Evolutionary conservation across 92 coral and sea anemone genomes (phyloP), one percentile per base, ranked within the genome.

Genomic region (Heteractis magnifica): DNA sequence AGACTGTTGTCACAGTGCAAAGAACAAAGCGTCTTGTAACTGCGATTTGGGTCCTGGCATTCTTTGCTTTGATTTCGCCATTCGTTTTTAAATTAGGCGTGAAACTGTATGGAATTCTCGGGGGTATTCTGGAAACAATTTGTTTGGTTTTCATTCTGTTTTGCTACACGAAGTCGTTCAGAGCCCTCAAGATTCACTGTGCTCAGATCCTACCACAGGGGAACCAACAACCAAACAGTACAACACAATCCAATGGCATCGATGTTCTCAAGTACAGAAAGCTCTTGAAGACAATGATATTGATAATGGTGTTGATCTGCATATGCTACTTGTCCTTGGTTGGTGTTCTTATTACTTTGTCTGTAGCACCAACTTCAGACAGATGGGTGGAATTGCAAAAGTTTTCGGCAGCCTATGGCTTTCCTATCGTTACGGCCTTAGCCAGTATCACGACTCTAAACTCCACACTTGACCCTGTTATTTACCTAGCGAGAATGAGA

Each of bases 261-360:
- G 82, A 79, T 51, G 83, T 79, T 64, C 20, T 60, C 6, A 79
- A 65, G 44, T 79, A 79, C 49, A 79, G 60, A 79, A 79, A 44
- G 71, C 56, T 79, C 10, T 19, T 79, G 8, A 62, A 23, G 34
- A 79, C 83, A 2, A 79, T 79, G 83, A 6, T 60, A 51, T 10
- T 79, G 34, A 48, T 79, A 10, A 76, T 79, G 55, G 18, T 65
- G 49, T 5, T 65, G 44, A 79, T 79, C 6, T 65, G 64, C 19
- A 11, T 79, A 11, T 50, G 73, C 18, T 65, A 79, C 48, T 4
- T 79, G 3, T 75, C 83, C 6, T 15, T 79, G 8, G 6, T 79
- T 2, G 73, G 23, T 10, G 26, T 49, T 1, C 48, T 79, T 21
- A 52, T 26, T 14, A 6, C 44, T 2, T 56, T 79, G 8, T 62